Evolutionary conservation across 2,113 vertebrate genomes (phyloP).

Genomic region (Anolis carolinensis): DNA sequence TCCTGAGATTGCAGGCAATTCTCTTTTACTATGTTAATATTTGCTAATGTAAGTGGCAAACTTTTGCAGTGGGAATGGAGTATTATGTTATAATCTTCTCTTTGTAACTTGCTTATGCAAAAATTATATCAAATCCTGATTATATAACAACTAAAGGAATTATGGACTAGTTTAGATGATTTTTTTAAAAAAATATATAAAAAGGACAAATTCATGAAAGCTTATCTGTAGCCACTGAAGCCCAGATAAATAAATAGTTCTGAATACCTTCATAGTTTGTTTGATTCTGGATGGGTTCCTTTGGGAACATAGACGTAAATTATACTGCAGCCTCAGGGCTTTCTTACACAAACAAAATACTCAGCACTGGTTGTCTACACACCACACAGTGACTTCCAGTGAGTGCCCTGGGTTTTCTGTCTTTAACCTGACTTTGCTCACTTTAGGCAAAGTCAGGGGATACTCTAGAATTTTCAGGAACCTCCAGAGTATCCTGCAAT

Average conservation of each 20-base stretch:
- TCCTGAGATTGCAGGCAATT: slow-evolving; percentile 24
- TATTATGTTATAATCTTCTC: neutral
- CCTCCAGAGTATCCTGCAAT: too few relatives aligned
- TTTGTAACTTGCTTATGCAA: neutral
- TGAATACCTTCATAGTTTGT: neutral
- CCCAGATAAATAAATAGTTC: neutral
- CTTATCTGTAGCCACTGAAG: neutral
- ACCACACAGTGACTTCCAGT: too few relatives aligned
- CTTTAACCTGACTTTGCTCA: too few relatives aligned
- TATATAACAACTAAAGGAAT: neutral
- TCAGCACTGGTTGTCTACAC: too few relatives aligned
- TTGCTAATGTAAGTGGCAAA: slow-evolving; percentile 29
- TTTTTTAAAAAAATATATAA: neutral
- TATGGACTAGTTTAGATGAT: neutral
- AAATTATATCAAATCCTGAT: neutral
- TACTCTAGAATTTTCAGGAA: too few relatives aligned
- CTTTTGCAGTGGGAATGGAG: neutral
- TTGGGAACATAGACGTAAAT: neutral
- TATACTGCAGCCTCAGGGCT: too few relatives aligned
- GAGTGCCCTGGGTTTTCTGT: too few relatives aligned
- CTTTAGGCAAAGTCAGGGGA: too few relatives aligned
- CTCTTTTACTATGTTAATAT: neutral
- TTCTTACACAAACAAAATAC: too few relatives aligned
- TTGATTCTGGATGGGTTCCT: neutral
- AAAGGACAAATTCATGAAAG: too few relatives aligned